Percentiles rank a stretch among this genome's conserved stretches.
Conservation (phyloP, 2,797 vertebrate species). For the Crocodylus rhombifer region DNA sequence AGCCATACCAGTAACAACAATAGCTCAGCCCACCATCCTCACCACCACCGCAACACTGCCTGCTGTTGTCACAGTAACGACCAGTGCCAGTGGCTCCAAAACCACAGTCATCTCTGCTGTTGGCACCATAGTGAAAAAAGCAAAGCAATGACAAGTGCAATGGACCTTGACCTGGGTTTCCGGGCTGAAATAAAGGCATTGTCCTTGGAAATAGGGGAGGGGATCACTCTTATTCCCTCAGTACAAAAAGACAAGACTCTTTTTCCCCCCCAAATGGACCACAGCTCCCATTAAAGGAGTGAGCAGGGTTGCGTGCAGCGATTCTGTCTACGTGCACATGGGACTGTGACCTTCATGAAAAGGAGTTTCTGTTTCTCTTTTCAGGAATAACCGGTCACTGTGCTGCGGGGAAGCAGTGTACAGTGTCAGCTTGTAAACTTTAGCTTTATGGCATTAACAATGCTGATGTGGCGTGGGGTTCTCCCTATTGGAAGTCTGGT, state of each 20-base stretch:
- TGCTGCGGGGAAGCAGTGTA: slow-evolving; percentile 16
- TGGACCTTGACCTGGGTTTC: background rate
- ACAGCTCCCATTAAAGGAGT: slow-evolving; percentile 11
- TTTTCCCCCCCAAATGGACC: slow-evolving; percentile 31
- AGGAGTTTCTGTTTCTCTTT: slow-evolving; percentile 48
- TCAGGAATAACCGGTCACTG: slow-evolving; percentile 8
- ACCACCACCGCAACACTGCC: slow-evolving; percentile 94
- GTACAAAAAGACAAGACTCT: slow-evolving; percentile 49
- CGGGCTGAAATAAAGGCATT: slow-evolving; percentile 25
- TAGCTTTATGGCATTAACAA: background rate
- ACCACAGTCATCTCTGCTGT: slow-evolving; percentile 98
- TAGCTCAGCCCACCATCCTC: slow-evolving; percentile 94
- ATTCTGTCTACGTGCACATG: slow-evolving; percentile 51
- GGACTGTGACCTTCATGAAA: slow-evolving; percentile 57
- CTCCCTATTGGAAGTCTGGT: slow-evolving; percentile 23
- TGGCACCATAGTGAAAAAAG: slow-evolving; percentile 97
- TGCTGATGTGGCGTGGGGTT: background rate
- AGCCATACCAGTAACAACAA: slow-evolving; percentile 91
- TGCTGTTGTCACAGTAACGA: slow-evolving; percentile 95
- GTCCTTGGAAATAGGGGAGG: background rate
- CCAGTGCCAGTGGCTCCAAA: slow-evolving; percentile 97
- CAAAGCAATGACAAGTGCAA: slow-evolving; percentile 89
- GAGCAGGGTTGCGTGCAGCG: slow-evolving; percentile 44
- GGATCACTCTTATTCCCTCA: slow-evolving; percentile 32
- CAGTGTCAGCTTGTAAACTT: slow-evolving; percentile 32